Evolutionary conservation across 2,113 vertebrate species (phyloP).

Genomic region (Mystacornis crossleyi): DNA sequence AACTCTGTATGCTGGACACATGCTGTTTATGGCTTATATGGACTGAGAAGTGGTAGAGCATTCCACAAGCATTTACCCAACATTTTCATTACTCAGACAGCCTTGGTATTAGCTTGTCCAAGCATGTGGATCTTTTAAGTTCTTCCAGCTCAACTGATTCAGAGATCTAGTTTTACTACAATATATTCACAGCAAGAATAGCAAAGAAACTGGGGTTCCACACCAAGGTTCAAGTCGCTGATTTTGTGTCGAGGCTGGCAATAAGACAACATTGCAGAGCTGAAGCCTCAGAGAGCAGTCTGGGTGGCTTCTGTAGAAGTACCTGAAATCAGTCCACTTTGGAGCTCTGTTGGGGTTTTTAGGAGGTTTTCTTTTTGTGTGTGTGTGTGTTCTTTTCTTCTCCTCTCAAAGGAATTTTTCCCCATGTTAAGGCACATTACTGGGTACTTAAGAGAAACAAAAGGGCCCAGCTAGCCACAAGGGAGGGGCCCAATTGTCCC

Average conservation of each 20-base stretch:
- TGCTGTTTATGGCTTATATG: background rate
- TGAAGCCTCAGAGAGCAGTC: background rate
- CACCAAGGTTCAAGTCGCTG: fast-evolving
- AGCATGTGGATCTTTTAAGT: background rate
- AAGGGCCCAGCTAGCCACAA: too few relatives aligned
- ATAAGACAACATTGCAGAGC: background rate
- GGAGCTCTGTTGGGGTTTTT: too few relatives aligned
- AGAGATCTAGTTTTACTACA: background rate
- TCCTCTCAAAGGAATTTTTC: too few relatives aligned
- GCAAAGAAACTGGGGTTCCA: background rate
- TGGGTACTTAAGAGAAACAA: too few relatives aligned
- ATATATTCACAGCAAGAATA: background rate
- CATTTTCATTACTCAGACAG: background rate
- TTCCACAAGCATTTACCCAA: background rate
- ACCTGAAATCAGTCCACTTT: background rate
- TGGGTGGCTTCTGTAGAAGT: background rate
- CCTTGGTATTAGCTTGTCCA: background rate
- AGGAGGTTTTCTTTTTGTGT: too few relatives aligned
- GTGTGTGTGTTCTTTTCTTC: too few relatives aligned
- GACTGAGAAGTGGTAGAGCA: background rate
- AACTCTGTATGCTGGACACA: background rate
- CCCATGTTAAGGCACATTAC: too few relatives aligned
- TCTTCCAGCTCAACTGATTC: background rate
- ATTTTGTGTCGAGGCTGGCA: background rate
- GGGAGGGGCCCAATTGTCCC: too few relatives aligned